A percentile compares a stretch with the other conserved stretches of the same genome.
Evolutionary conservation across 1,140 invertebrate species (phyloP).

Genomic region (Magallana ariakensis): DNA sequence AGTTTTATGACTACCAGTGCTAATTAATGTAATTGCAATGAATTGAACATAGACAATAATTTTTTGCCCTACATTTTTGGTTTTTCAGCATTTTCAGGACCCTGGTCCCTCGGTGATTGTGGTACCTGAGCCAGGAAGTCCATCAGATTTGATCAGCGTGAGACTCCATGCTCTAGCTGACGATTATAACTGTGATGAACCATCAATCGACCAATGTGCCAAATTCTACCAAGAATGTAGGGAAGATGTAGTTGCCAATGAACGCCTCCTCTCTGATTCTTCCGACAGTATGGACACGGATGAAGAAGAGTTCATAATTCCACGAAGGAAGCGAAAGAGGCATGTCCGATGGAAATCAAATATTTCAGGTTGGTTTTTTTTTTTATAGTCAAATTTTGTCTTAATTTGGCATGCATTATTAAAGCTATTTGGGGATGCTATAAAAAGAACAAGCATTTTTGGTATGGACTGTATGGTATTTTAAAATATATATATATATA

Average conservation of each 20-base stretch:
- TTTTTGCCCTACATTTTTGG: too few relatives aligned
- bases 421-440: too few relatives aligned
- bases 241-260: constrained; percentile 59
- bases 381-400: not conserved
- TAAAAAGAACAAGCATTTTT: too few relatives aligned
- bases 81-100: constrained; percentile 40
- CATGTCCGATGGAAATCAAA: constrained; percentile 52
- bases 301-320: constrained; percentile 43
- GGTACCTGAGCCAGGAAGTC: constrained; percentile 62
- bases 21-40: too few relatives aligned
- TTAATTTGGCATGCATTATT: too few relatives aligned
- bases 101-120: constrained; percentile 65
- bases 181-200: constrained; percentile 54
- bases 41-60: too few relatives aligned
- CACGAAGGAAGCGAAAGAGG: constrained; percentile 49
- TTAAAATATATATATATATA: too few relatives aligned
- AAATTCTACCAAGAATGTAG: constrained; percentile 63
- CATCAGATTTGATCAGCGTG: constrained; percentile 61
- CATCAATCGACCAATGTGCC: constrained; percentile 57
- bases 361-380: constrained; percentile 39
- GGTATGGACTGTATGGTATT: too few relatives aligned
- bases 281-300: constrained; percentile 57
- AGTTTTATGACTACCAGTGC: too few relatives aligned
- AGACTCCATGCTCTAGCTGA: constrained; percentile 61
- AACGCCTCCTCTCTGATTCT: constrained; percentile 61